Conservation (phyloP, 1,140 invertebrate species). For the Lepeophtheirus salmonis region DNA sequence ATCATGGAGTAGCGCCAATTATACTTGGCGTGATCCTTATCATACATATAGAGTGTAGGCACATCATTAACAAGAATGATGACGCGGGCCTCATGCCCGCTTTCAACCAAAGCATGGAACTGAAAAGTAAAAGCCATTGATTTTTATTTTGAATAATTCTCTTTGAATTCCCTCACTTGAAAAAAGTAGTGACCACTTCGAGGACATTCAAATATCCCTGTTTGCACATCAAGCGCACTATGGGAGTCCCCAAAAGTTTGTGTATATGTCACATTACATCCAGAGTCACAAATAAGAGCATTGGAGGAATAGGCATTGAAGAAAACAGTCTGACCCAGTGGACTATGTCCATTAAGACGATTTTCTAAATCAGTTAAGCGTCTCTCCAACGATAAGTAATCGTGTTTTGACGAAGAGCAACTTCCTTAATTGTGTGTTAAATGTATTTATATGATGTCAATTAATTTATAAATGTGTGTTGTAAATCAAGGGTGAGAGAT, state of each 20-base stretch:
- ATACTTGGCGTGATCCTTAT: background rate
- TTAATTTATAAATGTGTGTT: background rate
- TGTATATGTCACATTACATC: background rate
- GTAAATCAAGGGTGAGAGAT: too few relatives aligned
- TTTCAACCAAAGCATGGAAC: constrained; percentile 11
- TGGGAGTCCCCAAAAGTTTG: background rate
- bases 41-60: constrained; percentile 1
- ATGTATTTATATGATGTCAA: background rate
- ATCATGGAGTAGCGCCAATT: constrained; percentile 10
- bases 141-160: background rate
- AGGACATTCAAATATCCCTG: background rate
- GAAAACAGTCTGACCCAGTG: background rate
- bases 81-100: background rate
- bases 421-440: background rate
- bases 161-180: background rate
- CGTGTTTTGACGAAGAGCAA: background rate
- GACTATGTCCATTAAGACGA: background rate
- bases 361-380: background rate
- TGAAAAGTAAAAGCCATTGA: background rate
- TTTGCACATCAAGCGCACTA: background rate
- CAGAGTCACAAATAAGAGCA: background rate
- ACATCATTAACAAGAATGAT: constrained; percentile 8
- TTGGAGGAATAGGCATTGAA: background rate
- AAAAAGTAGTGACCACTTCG: background rate
- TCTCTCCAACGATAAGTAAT: background rate